phyloP scores from a whole-genome alignment of 2,797 vertebrate species.

The Anguilla anguilla region DNA sequence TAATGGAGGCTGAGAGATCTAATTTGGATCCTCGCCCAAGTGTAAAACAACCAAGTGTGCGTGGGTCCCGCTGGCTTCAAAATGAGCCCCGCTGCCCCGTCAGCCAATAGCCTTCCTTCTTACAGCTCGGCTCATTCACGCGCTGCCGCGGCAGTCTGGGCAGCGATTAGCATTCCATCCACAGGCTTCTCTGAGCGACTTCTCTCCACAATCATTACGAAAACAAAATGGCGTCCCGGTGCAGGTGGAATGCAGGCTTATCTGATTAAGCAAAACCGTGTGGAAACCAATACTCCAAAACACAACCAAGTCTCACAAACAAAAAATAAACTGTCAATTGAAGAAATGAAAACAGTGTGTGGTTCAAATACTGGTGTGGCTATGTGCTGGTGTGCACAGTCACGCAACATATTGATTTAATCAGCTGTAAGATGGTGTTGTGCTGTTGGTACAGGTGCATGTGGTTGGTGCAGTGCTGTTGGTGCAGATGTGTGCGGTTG shows the following conservation, averaged over 20 bases:
- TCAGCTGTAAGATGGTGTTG: neutral
- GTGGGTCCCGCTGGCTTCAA: neutral
- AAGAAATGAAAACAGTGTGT: neutral
- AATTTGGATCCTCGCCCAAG: neutral
- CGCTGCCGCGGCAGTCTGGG: too few species aligned
- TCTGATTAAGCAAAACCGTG: neutral
- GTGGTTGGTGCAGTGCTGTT: neutral
- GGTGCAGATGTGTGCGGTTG: neutral
- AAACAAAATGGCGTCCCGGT: neutral
- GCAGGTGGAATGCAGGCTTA: neutral
- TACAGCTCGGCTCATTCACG: neutral
- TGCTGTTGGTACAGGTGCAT: neutral
- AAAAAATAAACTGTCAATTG: neutral
- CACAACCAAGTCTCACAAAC: neutral
- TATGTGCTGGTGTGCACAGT: too few species aligned
- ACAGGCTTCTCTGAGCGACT: neutral
- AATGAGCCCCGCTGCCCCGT: neutral
- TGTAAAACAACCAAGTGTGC: neutral
- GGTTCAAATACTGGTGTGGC: too few species aligned
- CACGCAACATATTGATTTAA: neutral
- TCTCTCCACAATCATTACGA: neutral
- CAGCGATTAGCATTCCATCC: neutral
- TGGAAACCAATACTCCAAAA: neutral
- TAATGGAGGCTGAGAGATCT: neutral
- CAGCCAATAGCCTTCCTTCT: neutral